Percentiles rank a stretch among this genome's conserved stretches.
phyloP scores from a whole-genome alignment of 2,888 invertebrate species.

The Aphodius granarius region DNA sequence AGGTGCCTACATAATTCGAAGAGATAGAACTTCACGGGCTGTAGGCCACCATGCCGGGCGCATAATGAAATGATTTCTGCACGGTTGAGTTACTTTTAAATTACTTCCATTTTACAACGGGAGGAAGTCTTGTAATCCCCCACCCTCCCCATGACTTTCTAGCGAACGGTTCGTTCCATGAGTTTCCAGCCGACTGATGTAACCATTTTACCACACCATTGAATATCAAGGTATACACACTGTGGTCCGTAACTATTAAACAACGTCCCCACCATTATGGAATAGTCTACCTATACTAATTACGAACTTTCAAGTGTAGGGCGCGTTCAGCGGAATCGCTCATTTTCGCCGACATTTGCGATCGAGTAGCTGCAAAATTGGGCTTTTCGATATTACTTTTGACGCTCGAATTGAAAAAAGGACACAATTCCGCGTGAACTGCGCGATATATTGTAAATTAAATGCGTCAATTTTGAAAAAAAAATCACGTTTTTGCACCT shows the following conservation, averaged over 20 bases:
- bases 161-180: not conserved
- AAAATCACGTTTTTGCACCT: too few species aligned
- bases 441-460: too few species aligned
- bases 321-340: too few species aligned
- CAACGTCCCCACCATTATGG: not conserved
- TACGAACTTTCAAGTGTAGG: too few species aligned
- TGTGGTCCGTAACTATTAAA: not conserved
- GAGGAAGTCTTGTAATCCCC: slow-evolving; percentile 25
- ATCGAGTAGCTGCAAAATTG: too few species aligned
- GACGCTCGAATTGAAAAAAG: too few species aligned
- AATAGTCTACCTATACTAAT: too few species aligned
- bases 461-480: too few species aligned
- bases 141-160: not conserved
- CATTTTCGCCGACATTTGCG: too few species aligned
- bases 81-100: slow-evolving; percentile 25
- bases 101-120: slow-evolving; percentile 27
- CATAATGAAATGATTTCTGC: slow-evolving; percentile 27
- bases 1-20: too few species aligned
- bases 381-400: too few species aligned
- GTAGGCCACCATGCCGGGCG: slow-evolving; percentile 23
- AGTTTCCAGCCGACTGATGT: not conserved
- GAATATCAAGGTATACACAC: not conserved
- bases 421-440: too few species aligned
- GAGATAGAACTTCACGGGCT: slow-evolving; percentile 25
- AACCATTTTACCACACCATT: not conserved